Conservation (phyloP, 1,140 invertebrate species). For the Palaemon carinicauda region DNA sequence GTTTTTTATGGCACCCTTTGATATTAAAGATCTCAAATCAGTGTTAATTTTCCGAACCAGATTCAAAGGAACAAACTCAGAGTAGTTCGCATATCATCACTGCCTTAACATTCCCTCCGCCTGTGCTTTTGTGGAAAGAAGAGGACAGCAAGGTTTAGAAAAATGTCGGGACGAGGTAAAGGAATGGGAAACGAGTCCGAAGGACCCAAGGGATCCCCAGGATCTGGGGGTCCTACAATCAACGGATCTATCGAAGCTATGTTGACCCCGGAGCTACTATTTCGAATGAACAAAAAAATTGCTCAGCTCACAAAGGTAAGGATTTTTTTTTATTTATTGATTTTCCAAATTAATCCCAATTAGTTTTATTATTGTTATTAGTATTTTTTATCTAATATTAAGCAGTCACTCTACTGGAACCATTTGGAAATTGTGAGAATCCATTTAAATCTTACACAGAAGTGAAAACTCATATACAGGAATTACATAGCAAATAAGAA, state of each 20-base stretch:
- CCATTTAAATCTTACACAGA: no score
- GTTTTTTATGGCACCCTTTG: no score
- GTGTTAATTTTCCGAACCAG: no score
- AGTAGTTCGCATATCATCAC: neutral
- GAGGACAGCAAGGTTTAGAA: neutral
- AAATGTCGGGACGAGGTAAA: constrained; percentile 38
- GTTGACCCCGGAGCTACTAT: constrained; percentile 53
- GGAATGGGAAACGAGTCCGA: constrained; percentile 15
- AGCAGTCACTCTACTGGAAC: no score
- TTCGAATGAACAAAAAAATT: constrained; percentile 55
- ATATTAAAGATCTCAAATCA: no score
- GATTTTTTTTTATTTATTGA: neutral
- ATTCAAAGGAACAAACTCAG: no score
- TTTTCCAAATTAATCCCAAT: neutral
- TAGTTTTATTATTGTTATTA: no score
- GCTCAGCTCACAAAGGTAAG: constrained; percentile 49
- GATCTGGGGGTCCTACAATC: constrained; percentile 32
- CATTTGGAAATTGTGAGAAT: no score
- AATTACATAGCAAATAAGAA: neutral
- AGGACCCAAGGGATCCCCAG: constrained; percentile 25
- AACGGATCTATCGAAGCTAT: constrained; percentile 54
- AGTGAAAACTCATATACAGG: no score
- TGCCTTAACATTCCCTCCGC: neutral
- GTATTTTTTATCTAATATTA: no score
- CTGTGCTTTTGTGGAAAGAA: neutral